phyloP scores from a whole-genome alignment of 2,113 vertebrate species.

The Pogona vitticeps region DNA sequence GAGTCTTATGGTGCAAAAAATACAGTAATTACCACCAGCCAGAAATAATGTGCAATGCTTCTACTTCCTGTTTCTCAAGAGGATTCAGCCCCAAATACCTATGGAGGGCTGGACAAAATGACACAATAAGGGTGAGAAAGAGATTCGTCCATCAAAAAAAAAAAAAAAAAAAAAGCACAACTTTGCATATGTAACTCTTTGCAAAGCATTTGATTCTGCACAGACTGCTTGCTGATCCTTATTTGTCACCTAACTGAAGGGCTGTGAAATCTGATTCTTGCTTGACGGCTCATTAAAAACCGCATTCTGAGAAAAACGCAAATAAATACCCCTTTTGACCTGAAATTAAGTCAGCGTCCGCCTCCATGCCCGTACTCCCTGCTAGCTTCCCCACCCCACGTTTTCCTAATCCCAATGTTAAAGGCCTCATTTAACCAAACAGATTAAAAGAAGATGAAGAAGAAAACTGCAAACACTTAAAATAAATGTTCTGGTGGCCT shows the following conservation, averaged over 20 bases:
- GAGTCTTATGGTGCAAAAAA: too few relatives aligned
- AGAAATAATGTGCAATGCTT: too few relatives aligned
- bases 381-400: neutral
- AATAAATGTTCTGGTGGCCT: neutral
- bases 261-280: slow-evolving; percentile 18
- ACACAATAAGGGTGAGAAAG: neutral
- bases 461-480: neutral
- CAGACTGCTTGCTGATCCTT: slow-evolving; percentile 22
- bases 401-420: slow-evolving; percentile 20
- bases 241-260: neutral
- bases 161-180: neutral
- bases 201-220: neutral
- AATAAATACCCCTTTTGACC: slow-evolving; percentile 29
- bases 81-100: too few relatives aligned
- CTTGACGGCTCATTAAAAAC: slow-evolving; percentile 11
- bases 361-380: neutral
- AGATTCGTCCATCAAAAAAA: neutral
- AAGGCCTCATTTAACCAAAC: neutral
- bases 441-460: slow-evolving; percentile 8
- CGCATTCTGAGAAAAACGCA: slow-evolving; percentile 22
- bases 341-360: slow-evolving; percentile 11
- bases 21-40: too few relatives aligned
- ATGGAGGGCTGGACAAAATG: neutral
- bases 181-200: slow-evolving; percentile 13
- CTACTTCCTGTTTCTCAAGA: too few relatives aligned